Base-by-base conservation (phyloP, 2,113 vertebrate genomes). In the Syrmaticus mikado region DNA sequence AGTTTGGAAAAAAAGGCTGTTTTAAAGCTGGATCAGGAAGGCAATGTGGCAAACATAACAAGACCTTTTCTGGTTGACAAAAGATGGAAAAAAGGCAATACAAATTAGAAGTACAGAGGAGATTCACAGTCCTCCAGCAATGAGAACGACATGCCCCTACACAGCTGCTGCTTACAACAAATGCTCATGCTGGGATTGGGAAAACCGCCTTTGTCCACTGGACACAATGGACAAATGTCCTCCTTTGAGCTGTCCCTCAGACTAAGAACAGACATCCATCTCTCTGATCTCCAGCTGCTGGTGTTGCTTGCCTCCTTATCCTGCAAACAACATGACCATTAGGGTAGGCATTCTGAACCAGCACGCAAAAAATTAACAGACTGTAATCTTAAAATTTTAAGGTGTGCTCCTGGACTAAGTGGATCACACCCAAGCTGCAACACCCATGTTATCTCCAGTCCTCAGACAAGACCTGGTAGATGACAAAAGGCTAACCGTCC, bases 381-480 rank as follows among this genome's bases (percentile, higher is more conserved):
- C 24, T 16, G 3, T 57, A 60, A 48, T 84, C 61, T 86, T 68
- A 79, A 50, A n/a, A 48, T 32, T 60, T 6, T 36, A 79, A 67
- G 8, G 65, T 8, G 4, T 40, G 7, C 64, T 65, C 36, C 43
- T 70, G 53, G 67, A 6, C 24, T 24, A 75, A 57, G 27, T 32
- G 36, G 24, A 32, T 87, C 78, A 64, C 79, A 71, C 55, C 57
- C 11, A 2, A 74, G 57, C 40, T 89, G 5, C 65, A 86, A 82
- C 92, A 85, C 94, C 82, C 89, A 61, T 53, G 80, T 95, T 96
- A 97, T 97, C 97, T 88, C 34, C 28, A 41, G 18, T 60, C 41
- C 62, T 87, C 95, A 97, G 89, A 28, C 62, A 81, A 40, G 65
- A 67, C 24, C 74, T 60, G 41, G 64, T 60, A 90, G 22, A 27